These are phyloP conservation scores for Parus major DNA, from an alignment of 2,113 vertebrate genomes.

Conservation along the genomic window DNA sequence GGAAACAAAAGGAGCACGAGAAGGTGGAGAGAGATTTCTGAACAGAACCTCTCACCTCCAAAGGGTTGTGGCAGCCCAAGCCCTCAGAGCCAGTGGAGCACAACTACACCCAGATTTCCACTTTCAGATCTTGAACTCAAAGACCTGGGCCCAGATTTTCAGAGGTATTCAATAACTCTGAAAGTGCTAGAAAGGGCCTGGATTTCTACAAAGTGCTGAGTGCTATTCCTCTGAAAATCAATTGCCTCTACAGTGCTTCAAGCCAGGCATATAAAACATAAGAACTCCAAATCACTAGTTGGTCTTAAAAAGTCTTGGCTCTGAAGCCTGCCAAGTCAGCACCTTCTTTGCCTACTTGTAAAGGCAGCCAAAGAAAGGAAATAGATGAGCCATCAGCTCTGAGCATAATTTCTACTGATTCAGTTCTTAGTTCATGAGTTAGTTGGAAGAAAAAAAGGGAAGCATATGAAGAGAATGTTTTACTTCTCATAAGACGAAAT, in stretches of 20 bases:
- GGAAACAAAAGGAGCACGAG: not conserved
- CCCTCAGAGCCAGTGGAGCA: not conserved
- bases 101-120: not conserved
- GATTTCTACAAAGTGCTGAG: constrained; percentile 51
- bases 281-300: constrained; percentile 58
- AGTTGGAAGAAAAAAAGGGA: constrained; percentile 19
- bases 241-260: constrained; percentile 31
- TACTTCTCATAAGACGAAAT: constrained; percentile 30
- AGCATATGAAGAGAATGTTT: constrained; percentile 11
- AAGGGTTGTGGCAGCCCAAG: not conserved
- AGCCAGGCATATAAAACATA: constrained; percentile 52
- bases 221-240: constrained; percentile 54
- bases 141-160: not conserved
- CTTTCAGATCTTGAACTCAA: not conserved
- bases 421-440: constrained; percentile 60
- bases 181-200: constrained; percentile 4
- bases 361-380: constrained; percentile 54
- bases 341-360: constrained; percentile 59
- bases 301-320: constrained; percentile 68
- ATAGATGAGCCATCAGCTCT: constrained; percentile 63
- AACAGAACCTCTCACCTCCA: not conserved
- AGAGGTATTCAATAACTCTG: not conserved
- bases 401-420: constrained; percentile 65
- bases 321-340: constrained; percentile 55
- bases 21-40: not conserved